These are phyloP conservation scores for Xanthia togata DNA, from an alignment of 2,888 invertebrate genomes.

Conservation along the genomic window DNA sequence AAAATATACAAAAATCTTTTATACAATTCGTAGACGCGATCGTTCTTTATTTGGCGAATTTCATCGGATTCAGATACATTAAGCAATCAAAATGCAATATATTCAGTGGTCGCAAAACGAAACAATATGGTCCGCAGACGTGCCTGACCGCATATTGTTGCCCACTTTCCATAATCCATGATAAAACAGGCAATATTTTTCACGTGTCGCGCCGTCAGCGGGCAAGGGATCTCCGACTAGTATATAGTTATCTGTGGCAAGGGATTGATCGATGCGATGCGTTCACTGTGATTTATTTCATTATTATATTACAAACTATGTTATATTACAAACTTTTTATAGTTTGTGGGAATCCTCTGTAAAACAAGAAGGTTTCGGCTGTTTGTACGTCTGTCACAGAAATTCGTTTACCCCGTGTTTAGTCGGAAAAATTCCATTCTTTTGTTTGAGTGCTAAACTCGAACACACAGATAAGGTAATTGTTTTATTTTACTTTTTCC, in stretches of 20 bases:
- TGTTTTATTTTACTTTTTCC: background rate
- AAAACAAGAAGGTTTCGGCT: background rate
- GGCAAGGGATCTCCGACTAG: conserved; percentile 76
- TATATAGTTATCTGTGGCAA: no score
- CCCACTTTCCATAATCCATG: conserved; percentile 67
- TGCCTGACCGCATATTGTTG: conserved; percentile 54
- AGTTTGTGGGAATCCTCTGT: conserved; percentile 25
- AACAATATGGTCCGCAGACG: conserved; percentile 34
- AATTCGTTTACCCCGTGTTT: background rate
- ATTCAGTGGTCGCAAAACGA: conserved; percentile 6
- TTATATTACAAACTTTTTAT: conserved; percentile 51
- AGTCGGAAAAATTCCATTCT: background rate
- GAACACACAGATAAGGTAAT: conserved; percentile 8
- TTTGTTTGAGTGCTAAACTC: conserved; percentile 10
- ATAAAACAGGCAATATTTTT: conserved; percentile 72
- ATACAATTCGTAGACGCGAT: background rate
- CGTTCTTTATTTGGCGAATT: background rate
- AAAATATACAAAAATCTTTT: background rate
- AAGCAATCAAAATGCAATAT: conserved; percentile 43
- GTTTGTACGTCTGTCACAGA: background rate
- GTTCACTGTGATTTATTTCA: conserved; percentile 77
- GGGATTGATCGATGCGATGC: conserved; percentile 77
- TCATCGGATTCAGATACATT: conserved; percentile 16
- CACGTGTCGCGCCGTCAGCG: conserved; percentile 65
- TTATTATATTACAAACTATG: conserved; percentile 55